phyloP scores from a whole-genome alignment of 2,113 vertebrate genomes.

The Dissostichus mawsoni region DNA sequence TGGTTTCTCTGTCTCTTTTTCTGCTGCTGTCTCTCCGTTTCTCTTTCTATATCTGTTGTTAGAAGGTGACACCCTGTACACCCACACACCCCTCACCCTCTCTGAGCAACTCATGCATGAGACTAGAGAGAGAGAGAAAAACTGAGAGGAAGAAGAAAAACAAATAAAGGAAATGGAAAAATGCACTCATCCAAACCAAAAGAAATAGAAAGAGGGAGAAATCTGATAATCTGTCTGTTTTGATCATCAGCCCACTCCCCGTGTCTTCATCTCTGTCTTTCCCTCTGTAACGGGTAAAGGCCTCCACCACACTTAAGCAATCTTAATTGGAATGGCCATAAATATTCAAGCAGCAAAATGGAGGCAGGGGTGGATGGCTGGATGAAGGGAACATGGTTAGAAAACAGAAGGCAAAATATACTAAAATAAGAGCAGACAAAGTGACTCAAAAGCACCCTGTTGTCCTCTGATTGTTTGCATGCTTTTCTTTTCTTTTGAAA shows the following conservation, averaged over 20 bases:
- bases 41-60: conserved; percentile 70
- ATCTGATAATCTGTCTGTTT: conserved; percentile 60
- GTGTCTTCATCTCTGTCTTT: conserved; percentile 40
- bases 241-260: conserved; percentile 49
- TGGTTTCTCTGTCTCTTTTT: conserved; percentile 54
- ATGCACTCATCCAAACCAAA: conserved; percentile 57
- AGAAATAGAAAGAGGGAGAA: conserved; percentile 40
- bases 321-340: conserved; percentile 78
- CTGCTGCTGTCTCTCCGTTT: conserved; percentile 57
- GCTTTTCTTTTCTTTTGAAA: conserved; percentile 16
- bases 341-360: conserved; percentile 78
- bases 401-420: background rate
- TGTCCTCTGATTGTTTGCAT: conserved; percentile 1
- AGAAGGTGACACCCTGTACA: conserved; percentile 75
- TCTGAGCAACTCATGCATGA: conserved; percentile 64
- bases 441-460: background rate
- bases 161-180: conserved; percentile 66
- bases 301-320: conserved; percentile 51
- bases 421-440: background rate
- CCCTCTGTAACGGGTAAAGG: conserved; percentile 64
- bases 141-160: conserved; percentile 45
- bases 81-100: conserved; percentile 72
- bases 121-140: conserved; percentile 44
- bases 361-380: conserved; percentile 55
- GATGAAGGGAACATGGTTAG: conserved; percentile 12